Evolutionary conservation across 1,140 invertebrate genomes (phyloP).

Genomic region (silkworm (Bombyx mori)): DNA sequence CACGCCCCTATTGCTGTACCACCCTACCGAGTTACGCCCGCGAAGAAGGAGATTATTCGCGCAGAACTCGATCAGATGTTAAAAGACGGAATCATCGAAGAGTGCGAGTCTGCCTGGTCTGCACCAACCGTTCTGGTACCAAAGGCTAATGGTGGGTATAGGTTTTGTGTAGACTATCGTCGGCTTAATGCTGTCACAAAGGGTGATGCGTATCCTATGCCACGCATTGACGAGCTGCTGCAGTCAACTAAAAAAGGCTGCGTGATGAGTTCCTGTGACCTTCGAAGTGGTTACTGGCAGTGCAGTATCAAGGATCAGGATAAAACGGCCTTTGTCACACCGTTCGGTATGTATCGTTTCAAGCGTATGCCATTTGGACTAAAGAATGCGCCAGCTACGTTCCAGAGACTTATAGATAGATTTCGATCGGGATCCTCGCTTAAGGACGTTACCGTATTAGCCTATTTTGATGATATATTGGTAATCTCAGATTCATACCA

Average conservation of each 20-base stretch:
- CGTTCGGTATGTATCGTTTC: constrained; percentile 44
- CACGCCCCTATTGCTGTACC: constrained; percentile 2
- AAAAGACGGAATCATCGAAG: constrained; percentile 40
- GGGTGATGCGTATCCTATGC: constrained; percentile 59
- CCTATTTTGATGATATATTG: constrained; percentile 61
- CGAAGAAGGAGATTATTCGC: constrained; percentile 1
- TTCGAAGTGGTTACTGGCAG: constrained; percentile 58
- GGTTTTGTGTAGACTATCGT: constrained; percentile 45
- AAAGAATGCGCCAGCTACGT: constrained; percentile 28
- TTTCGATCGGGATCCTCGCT: constrained; percentile 21
- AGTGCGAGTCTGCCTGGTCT: constrained; percentile 55
- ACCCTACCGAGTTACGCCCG: constrained; percentile 5
- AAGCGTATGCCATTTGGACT: constrained; percentile 41
- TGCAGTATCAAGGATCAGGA: constrained; percentile 30
- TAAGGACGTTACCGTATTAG: constrained; percentile 25
- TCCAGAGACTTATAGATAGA: constrained; percentile 53
- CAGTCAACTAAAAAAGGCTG: constrained; percentile 31
- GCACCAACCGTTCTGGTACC: constrained; percentile 63
- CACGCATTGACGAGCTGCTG: constrained; percentile 64
- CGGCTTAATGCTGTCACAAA: constrained; percentile 12
- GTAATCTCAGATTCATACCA: constrained; percentile 36
- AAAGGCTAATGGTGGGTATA: constrained; percentile 42
- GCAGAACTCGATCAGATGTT: not conserved
- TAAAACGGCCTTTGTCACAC: constrained; percentile 65
- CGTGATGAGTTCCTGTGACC: constrained; percentile 61